These are phyloP conservation scores for Gasteruption jaculator DNA, from an alignment of 2,888 invertebrate species.

Conservation along the genomic window DNA sequence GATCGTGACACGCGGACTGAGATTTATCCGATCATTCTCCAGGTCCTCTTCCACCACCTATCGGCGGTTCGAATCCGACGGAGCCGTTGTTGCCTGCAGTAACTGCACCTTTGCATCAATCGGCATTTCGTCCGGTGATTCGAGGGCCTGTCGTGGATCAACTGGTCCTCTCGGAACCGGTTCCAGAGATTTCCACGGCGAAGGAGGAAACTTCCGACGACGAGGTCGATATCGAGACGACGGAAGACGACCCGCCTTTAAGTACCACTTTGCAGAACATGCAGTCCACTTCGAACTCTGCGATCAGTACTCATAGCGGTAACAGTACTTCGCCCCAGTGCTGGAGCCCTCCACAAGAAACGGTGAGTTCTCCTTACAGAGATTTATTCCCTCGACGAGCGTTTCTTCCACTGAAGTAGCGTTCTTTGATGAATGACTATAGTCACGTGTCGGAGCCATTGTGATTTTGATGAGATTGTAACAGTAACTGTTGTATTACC, in stretches of 20 bases:
- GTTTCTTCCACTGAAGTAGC: not conserved
- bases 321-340: conserved; percentile 42
- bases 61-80: conserved; percentile 42
- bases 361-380: conserved; percentile 45
- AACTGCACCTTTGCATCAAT: conserved; percentile 51
- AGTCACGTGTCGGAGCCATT: conserved; percentile 28
- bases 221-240: conserved; percentile 82
- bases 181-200: conserved; percentile 43
- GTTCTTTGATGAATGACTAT: conserved; percentile 18
- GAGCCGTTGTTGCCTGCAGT: conserved; percentile 41
- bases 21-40: conserved; percentile 21
- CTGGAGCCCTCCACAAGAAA: conserved; percentile 56
- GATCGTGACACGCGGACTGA: conserved; percentile 19
- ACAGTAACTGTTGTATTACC: conserved; percentile 16
- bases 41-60: conserved; percentile 53
- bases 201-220: conserved; percentile 70
- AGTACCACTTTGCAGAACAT: conserved; percentile 32
- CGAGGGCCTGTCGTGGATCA: conserved; percentile 39
- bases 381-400: not conserved
- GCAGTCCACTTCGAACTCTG: conserved; percentile 35
- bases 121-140: conserved; percentile 59
- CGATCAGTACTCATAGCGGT: conserved; percentile 38
- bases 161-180: conserved; percentile 35
- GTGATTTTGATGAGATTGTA: conserved; percentile 17
- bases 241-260: conserved; percentile 64